A percentile compares a stretch with the other conserved stretches of the same genome.
Evolutionary conservation across 2,888 invertebrate genomes (phyloP).

Genomic region (Exephanes ischioxanthus): DNA sequence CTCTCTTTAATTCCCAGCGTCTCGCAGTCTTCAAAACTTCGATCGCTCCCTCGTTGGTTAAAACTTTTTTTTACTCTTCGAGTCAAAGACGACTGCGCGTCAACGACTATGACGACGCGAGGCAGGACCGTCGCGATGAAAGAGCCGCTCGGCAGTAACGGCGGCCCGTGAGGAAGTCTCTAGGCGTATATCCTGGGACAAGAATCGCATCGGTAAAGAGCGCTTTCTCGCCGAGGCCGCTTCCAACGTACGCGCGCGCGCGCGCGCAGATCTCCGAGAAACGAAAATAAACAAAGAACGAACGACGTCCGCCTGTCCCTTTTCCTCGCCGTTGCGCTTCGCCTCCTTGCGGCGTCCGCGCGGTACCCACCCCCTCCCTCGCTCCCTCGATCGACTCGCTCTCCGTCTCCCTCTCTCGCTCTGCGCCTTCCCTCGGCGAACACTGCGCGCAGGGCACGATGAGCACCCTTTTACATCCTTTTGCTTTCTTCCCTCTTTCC

Average conservation of each 20-base stretch:
- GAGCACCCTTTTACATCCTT: slow-evolving; percentile 1
- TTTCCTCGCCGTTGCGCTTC: slow-evolving; percentile 22
- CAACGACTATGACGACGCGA: slow-evolving; percentile 24
- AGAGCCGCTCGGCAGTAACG: slow-evolving; percentile 19
- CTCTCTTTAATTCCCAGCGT: slow-evolving; percentile 43
- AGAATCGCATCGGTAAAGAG: slow-evolving; percentile 33
- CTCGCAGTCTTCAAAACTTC: not conserved
- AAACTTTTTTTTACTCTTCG: not conserved
- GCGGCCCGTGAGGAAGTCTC: slow-evolving; percentile 20
- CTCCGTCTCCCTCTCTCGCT: not conserved
- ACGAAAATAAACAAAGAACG: slow-evolving; percentile 39
- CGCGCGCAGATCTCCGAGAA: not conserved
- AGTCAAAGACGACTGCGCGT: slow-evolving; percentile 16
- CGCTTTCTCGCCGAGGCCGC: not conserved
- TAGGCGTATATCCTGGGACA: slow-evolving; percentile 15
- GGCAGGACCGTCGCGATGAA: slow-evolving; percentile 17
- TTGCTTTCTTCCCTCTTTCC: not conserved
- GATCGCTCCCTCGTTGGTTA: not conserved
- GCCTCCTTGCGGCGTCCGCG: slow-evolving; percentile 16
- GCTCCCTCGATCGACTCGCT: not conserved
- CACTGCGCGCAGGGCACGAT: not conserved
- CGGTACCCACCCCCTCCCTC: not conserved
- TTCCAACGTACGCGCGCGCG: not conserved
- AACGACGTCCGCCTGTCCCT: slow-evolving; percentile 20
- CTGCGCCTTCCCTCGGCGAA: not conserved